Percentiles rank a stretch among this genome's conserved stretches.
Conservation (phyloP, 2,797 vertebrate species). For the Anguilla pacifica region DNA sequence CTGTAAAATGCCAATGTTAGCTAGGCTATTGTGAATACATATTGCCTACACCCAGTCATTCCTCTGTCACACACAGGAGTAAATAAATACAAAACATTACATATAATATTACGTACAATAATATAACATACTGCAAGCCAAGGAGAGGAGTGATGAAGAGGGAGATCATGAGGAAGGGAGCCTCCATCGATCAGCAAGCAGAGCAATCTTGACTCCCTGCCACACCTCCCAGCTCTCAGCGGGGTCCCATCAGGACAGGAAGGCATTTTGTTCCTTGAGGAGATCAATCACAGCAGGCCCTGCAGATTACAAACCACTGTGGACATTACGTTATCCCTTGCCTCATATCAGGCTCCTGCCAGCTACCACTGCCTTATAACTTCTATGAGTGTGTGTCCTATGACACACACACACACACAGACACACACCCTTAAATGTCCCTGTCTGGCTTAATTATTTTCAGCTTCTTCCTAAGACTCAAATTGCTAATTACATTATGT, state of each 20-base stretch:
- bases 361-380: neutral
- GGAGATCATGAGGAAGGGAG: slow-evolving; percentile 27
- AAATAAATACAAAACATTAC: no score
- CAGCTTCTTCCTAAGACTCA: neutral
- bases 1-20: no score
- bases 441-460: neutral
- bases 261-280: slow-evolving; percentile 14
- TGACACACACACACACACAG: neutral
- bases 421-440: slow-evolving; percentile 19
- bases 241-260: slow-evolving; percentile 54
- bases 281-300: slow-evolving; percentile 49
- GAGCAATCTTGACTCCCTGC: slow-evolving; percentile 53
- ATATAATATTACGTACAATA: no score
- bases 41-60: no score
- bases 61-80: no score
- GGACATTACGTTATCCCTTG: neutral
- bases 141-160: slow-evolving; percentile 25
- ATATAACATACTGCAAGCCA: neutral
- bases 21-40: no score
- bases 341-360: neutral
- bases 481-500: slow-evolving; percentile 20
- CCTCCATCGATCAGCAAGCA: slow-evolving; percentile 63
- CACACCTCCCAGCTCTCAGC: neutral
- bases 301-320: neutral
- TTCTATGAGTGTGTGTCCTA: no score